Base-by-base conservation (phyloP, 2,113 vertebrate species). In the Leiothrix lutea region DNA sequence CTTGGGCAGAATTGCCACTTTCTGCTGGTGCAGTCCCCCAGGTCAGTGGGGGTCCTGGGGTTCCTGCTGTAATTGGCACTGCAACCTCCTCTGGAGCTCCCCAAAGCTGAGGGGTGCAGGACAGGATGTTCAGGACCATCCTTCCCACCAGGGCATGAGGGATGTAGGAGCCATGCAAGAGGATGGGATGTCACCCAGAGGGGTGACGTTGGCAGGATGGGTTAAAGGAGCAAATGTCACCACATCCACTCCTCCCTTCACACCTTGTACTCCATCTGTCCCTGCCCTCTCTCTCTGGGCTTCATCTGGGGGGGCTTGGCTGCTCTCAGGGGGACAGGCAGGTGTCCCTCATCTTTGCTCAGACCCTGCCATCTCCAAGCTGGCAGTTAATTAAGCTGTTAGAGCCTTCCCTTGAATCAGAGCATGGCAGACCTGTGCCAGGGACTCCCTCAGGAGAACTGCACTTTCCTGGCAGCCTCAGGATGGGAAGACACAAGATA, bases 321-420 rank as follows among this genome's bases (percentile, higher is more conserved):
- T 66, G 50, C 35, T 83, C 50, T 72, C n/a, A n/a, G 23, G 70
- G 42, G 67, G 25, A 15, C 50, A 86, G 66, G 50, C 16, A 58
- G 38, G 23, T 45, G 51, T 77, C 74, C 74, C 74, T 75, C 56
- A 14, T 40, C 74, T 60, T 45, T 2, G 1, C 47, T 72, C 82
- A 73, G 40, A 6, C 48, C 66, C 79, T 86, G 78, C 40, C 50
- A 24, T 45, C 64, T 42, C 73, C 92, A 80, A 35, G 31, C n/a
- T 83, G 71, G 62, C 51, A 42, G 35, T 28, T 73, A 77, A 90
- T 82, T 58, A 80, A 90, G 54, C 21, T 51, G 19, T 95, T 54
- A 54, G 73, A 79, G 64, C 28, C 29, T 93, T 82, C 45, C n/a
- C 71, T 86, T 61, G 87, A 82, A 86, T 77, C 62, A 62, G 79